Evolutionary conservation across 2,888 invertebrate species (phyloP), one percentile per base, ranked within the genome.

Genomic region (Deilephila elpenor): DNA sequence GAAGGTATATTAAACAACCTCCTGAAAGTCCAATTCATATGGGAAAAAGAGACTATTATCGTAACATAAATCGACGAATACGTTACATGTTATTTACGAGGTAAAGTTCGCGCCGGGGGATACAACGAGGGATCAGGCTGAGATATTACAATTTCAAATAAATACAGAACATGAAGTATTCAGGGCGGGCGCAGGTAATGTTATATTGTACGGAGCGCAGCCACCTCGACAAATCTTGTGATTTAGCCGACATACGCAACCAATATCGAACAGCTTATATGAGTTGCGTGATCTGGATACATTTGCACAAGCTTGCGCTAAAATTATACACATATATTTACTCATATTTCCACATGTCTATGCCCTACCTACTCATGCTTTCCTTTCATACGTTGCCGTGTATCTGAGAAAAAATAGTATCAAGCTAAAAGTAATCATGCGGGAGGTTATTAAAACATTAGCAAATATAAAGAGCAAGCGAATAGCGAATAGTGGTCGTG

Each of bases 101-200:
- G 85, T 83, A 88, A 67, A 89, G 89, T 91, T 89, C 89, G 88
- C 87, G 86, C 85, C 87, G 83, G 84, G 90, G 89, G 88, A 91
- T 91, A 92, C 91, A 92, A 92, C 89, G 87, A 87, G 90, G 92
- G 92, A 92, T 93, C 90, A 88, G 86, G 83, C 87, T 88, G 90
- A 91, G 92, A 93, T 93, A 93, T 94, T 93, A 94, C 93, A 93
- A 93, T 92, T 93, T 91, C 91, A 93, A 93, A 93, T 93, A 93
- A 94, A 94, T 93, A 93, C 90, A 89, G 88, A 90, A 87, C 92
- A 94, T 93, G 92, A 93, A 93, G 93, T 93, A 94, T 94, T 94
- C 92, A 94, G 89, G 89, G 86, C 90, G 90, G 88, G 90, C 90
- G 85, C 89, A 93, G 91, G 93, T 93, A 92, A 92, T 89, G 91